phyloP scores from a whole-genome alignment of 2,113 vertebrate species.

The Coturnix japonica region DNA sequence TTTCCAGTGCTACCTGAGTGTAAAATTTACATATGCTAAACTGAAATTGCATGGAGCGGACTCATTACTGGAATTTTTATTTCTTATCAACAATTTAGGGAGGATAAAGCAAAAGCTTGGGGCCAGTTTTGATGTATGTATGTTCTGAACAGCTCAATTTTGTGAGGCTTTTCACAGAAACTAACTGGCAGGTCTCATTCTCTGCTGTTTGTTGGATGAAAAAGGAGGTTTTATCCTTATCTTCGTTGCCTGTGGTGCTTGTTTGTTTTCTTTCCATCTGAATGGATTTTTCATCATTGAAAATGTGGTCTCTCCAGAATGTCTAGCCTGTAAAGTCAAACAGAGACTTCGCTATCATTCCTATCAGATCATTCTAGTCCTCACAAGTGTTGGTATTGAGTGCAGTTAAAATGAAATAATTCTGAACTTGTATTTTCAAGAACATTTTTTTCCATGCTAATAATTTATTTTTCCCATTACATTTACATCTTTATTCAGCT shows the following conservation, averaged over 20 bases:
- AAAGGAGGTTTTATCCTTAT: background rate
- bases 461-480: background rate
- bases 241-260: background rate
- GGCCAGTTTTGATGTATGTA: background rate
- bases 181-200: background rate
- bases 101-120: background rate
- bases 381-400: background rate
- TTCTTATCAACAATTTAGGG: background rate
- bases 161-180: background rate
- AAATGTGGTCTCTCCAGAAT: background rate
- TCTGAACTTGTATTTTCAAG: background rate
- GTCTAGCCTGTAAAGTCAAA: background rate
- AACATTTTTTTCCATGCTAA: background rate
- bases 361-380: background rate
- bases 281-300: background rate
- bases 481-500: background rate
- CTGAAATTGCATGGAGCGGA: background rate
- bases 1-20: background rate
- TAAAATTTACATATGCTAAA: background rate
- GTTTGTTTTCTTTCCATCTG: constrained; percentile 6
- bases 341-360: background rate
- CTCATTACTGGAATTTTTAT: background rate
- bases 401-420: background rate
- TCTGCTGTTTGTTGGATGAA: background rate
- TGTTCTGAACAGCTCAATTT: background rate